Evolutionary conservation across 1,140 invertebrate genomes (phyloP).

Genomic region (Hormaphis cornu): DNA sequence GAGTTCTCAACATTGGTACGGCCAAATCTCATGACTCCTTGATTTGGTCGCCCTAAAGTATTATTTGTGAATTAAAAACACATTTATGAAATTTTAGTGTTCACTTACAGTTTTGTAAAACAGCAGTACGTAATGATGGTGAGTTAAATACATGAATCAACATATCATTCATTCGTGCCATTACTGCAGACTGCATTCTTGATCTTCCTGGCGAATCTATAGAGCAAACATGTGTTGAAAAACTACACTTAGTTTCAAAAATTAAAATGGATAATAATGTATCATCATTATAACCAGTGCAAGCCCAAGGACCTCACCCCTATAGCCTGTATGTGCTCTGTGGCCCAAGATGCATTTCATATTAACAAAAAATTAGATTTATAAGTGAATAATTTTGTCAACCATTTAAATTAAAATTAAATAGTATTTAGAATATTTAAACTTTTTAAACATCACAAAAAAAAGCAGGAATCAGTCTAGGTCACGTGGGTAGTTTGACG

Average conservation of each 20-base stretch:
- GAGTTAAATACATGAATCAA: conserved; percentile 1
- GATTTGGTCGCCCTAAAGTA: background rate
- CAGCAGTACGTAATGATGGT: background rate
- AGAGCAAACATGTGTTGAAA: background rate
- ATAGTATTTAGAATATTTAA: no score
- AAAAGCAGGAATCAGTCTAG: no score
- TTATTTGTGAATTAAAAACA: background rate
- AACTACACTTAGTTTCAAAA: background rate
- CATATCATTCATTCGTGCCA: background rate
- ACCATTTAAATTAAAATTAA: no score
- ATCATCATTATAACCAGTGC: no score
- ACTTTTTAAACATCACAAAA: no score
- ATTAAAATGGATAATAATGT: no score
- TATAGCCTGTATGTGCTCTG: no score
- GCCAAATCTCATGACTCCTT: background rate
- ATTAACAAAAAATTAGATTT: no score
- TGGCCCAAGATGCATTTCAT: no score
- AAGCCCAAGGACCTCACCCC: no score
- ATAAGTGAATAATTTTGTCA: no score
- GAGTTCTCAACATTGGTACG: background rate
- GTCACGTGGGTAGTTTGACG: no score
- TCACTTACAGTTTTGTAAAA: conserved; percentile 1
- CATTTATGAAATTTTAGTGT: background rate
- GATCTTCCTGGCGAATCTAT: background rate
- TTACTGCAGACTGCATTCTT: background rate